A percentile compares a stretch with the other conserved stretches of the same genome.
These are phyloP conservation scores for Indicator indicator DNA, from an alignment of 2,113 vertebrate genomes.

Conservation along the genomic window DNA sequence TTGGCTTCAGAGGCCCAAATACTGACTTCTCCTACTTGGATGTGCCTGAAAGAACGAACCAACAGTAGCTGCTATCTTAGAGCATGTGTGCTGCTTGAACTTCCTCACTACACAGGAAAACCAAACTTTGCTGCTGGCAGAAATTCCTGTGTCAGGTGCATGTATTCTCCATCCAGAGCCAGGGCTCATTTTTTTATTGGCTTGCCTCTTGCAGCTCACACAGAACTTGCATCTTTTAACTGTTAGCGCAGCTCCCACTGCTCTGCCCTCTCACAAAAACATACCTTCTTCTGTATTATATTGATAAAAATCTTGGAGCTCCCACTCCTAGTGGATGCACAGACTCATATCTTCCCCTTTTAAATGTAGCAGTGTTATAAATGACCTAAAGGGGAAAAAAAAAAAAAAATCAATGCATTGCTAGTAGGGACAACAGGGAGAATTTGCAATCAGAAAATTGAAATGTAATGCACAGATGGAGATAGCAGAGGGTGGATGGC, in stretches of 20 bases:
- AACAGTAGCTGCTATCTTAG: background rate
- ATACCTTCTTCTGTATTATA: background rate
- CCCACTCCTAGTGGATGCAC: background rate
- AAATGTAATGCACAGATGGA: background rate
- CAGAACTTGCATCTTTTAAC: background rate
- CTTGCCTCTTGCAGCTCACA: background rate
- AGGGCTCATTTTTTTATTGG: background rate
- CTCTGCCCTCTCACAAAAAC: background rate
- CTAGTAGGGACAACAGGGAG: background rate
- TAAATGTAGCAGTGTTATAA: background rate
- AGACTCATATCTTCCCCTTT: background rate
- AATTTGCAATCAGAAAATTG: background rate
- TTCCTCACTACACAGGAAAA: conserved; percentile 7
- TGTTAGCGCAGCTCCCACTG: background rate
- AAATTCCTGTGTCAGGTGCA: conserved; percentile 34
- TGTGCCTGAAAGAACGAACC: background rate
- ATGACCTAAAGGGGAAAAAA: background rate
- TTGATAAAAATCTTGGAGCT: background rate
- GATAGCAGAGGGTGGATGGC: background rate
- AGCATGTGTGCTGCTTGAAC: background rate
- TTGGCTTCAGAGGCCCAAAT: background rate
- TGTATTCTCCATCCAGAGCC: background rate
- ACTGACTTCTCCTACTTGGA: background rate
- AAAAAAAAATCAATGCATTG: background rate
- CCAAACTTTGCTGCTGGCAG: background rate